A percentile compares a stretch with the other conserved stretches of the same genome.
Conservation (phyloP, 2,888 invertebrate genomes). For the Heliconius cydno region DNA sequence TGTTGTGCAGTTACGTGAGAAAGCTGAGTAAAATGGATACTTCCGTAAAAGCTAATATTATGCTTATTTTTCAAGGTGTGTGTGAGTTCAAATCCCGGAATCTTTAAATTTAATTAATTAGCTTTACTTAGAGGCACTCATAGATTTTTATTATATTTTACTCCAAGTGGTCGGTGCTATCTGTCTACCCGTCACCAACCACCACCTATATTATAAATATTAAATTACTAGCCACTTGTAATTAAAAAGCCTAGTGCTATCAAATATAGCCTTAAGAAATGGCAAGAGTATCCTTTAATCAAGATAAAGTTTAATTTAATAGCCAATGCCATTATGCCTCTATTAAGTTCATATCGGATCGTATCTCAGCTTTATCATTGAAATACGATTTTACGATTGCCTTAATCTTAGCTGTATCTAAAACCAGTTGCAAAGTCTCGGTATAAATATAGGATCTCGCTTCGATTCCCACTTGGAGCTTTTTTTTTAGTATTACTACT, state of each 20-base stretch:
- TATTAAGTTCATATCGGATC: constrained; percentile 27
- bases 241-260: not conserved
- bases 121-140: too few relatives aligned
- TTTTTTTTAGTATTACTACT: not conserved
- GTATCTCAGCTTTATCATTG: constrained; percentile 32
- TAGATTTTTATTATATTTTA: too few relatives aligned
- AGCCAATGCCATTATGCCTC: constrained; percentile 26
- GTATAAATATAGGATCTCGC: not conserved
- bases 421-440: constrained; percentile 34
- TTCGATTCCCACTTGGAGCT: not conserved
- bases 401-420: constrained; percentile 50
- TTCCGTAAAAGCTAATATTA: not conserved
- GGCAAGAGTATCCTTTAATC: not conserved
- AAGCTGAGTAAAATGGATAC: constrained; percentile 2
- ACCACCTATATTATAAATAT: too few relatives aligned
- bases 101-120: not conserved
- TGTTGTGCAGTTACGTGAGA: constrained; percentile 6
- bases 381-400: constrained; percentile 50
- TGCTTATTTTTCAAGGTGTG: not conserved
- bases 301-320: constrained; percentile 42
- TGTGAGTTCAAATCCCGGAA: not conserved
- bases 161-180: too few relatives aligned
- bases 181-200: too few relatives aligned
- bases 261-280: not conserved
- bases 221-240: too few relatives aligned